These are phyloP conservation scores for Ptycholaimellus sp. DNA, from an alignment of 2,888 invertebrate genomes.

Conservation along the genomic window DNA sequence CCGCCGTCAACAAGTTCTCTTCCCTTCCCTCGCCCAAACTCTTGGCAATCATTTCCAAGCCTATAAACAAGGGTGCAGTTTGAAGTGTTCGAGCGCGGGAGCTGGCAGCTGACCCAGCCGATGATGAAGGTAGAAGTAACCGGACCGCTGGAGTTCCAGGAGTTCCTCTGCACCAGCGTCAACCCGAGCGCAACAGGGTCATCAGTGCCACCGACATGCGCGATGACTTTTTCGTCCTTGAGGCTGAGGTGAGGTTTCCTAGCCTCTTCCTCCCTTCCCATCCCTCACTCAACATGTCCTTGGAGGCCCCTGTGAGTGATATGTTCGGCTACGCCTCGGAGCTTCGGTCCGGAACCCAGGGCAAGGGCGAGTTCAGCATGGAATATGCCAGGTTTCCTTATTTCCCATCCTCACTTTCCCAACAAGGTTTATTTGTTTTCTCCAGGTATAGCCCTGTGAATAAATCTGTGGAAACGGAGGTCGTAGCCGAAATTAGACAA, in stretches of 20 bases:
- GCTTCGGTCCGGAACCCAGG: constrained; percentile 71
- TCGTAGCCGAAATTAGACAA: too few relatives aligned
- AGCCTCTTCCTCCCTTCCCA: neutral
- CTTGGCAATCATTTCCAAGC: too few relatives aligned
- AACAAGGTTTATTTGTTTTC: too few relatives aligned
- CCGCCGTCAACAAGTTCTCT: too few relatives aligned
- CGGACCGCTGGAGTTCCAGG: constrained; percentile 63
- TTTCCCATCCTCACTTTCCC: too few relatives aligned
- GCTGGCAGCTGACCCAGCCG: constrained; percentile 79
- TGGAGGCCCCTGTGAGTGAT: constrained; percentile 66
- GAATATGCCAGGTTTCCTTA: constrained; percentile 50
- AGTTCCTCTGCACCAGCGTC: constrained; percentile 51
- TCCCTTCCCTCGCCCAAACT: too few relatives aligned
- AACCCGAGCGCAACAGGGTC: constrained; percentile 62
- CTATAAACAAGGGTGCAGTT: too few relatives aligned
- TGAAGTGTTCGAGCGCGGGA: constrained; percentile 50
- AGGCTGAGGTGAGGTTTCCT: constrained; percentile 43
- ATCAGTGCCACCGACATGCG: constrained; percentile 56
- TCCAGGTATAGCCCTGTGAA: too few relatives aligned
- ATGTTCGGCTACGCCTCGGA: constrained; percentile 96
- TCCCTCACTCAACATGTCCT: constrained; percentile 2
- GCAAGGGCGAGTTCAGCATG: constrained; percentile 96
- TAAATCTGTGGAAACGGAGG: too few relatives aligned
- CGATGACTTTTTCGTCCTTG: constrained; percentile 63
- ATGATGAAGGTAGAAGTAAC: constrained; percentile 83